Percentiles rank a stretch among this genome's conserved stretches.
These are phyloP conservation scores for Falco novaeseelandiae DNA, from an alignment of 2,797 vertebrate species.

Conservation along the genomic window DNA sequence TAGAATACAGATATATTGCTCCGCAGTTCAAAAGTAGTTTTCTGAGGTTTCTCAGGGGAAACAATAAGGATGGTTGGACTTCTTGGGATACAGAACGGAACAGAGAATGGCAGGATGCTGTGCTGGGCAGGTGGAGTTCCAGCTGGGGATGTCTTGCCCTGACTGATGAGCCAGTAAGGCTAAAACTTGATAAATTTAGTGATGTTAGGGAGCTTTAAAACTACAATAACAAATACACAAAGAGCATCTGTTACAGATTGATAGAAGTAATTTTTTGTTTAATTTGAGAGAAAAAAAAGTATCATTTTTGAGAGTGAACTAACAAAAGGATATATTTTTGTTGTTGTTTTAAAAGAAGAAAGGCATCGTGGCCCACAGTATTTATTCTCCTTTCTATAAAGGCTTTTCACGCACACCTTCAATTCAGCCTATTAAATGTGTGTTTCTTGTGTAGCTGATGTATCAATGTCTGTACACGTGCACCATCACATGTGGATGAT, in stretches of 20 bases:
- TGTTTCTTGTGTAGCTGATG: neutral
- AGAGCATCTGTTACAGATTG: neutral
- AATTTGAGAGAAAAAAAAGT: neutral
- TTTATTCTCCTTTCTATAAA: neutral
- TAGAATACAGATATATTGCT: neutral
- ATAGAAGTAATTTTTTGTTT: neutral
- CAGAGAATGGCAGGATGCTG: neutral
- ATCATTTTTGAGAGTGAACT: neutral
- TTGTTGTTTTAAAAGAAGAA: neutral
- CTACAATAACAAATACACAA: neutral
- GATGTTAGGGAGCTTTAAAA: neutral
- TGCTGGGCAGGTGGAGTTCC: neutral
- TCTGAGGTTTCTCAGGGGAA: neutral
- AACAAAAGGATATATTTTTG: neutral
- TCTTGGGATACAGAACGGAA: neutral
- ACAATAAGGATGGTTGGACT: neutral
- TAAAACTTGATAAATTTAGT: neutral
- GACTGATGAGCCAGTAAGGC: neutral
- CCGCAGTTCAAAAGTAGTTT: neutral
- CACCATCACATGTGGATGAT: neutral
- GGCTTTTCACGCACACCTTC: neutral
- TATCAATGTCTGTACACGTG: neutral
- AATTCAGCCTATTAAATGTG: neutral
- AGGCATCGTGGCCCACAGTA: neutral
- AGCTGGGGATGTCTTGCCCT: neutral